Conservation (phyloP, 2,113 vertebrate genomes). For the Rynchops niger region DNA sequence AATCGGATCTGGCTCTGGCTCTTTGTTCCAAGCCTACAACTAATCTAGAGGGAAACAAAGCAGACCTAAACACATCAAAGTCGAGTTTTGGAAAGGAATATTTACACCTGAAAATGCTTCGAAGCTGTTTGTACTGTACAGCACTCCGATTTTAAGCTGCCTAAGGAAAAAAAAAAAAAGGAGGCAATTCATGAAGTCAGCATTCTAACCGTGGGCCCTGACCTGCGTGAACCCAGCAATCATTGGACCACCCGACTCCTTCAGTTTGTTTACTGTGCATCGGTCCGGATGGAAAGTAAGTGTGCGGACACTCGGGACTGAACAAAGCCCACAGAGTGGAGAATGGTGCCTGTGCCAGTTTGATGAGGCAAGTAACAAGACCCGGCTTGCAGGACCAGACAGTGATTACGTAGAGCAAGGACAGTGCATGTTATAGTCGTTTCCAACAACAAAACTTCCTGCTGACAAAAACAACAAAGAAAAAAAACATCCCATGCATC, state of each 20-base stretch:
- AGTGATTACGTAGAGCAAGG: slow-evolving; percentile 53
- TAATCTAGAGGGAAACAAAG: slow-evolving; percentile 37
- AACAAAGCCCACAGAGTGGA: slow-evolving; percentile 10
- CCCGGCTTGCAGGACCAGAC: slow-evolving; percentile 34
- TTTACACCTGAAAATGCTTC: slow-evolving; percentile 51
- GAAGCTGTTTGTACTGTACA: background rate
- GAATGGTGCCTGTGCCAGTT: slow-evolving; percentile 6
- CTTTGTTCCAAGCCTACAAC: slow-evolving; percentile 6
- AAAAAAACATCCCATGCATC: slow-evolving; percentile 52
- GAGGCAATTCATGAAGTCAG: slow-evolving; percentile 31
- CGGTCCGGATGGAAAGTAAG: slow-evolving; percentile 13
- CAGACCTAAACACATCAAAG: slow-evolving; percentile 30
- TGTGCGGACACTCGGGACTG: background rate
- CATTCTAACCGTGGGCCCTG: slow-evolving; percentile 15
- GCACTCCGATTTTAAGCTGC: background rate
- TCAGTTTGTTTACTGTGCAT: slow-evolving; percentile 53
- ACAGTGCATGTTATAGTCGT: slow-evolving; percentile 65
- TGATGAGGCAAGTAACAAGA: slow-evolving; percentile 11
- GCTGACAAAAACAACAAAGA: slow-evolving; percentile 41
- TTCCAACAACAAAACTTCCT: slow-evolving; percentile 73
- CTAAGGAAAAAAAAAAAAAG: background rate
- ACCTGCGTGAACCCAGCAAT: background rate
- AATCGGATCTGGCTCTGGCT: slow-evolving; percentile 36
- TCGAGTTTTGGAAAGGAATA: background rate
- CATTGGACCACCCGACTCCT: slow-evolving; percentile 2